Evolutionary conservation across 2,113 vertebrate species (phyloP).

Genomic region (Cervus canadensis): DNA sequence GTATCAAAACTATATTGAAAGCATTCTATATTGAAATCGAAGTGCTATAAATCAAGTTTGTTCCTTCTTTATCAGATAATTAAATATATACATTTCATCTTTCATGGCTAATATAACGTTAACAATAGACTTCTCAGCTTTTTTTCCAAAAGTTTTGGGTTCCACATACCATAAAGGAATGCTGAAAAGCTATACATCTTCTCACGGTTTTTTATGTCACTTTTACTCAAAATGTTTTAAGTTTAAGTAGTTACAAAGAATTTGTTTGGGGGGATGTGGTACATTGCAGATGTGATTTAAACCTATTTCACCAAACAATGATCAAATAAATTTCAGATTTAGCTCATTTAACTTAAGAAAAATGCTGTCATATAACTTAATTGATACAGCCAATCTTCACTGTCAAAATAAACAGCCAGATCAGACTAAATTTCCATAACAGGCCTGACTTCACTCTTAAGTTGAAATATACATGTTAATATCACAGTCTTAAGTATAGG

Average conservation of each 20-base stretch:
- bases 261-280: not conserved
- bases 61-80: not conserved
- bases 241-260: conserved; percentile 27
- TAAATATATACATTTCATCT: not conserved
- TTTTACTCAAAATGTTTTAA: not conserved
- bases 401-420: conserved; percentile 19
- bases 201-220: not conserved
- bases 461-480: not conserved
- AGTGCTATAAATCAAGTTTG: not conserved
- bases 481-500: not conserved
- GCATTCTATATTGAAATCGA: not conserved
- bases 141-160: not conserved
- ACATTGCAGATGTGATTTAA: not conserved
- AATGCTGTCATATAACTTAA: not conserved
- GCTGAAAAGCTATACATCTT: not conserved
- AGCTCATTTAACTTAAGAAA: conserved; percentile 33
- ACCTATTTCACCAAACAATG: not conserved
- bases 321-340: conserved; percentile 21
- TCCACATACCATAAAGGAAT: not conserved
- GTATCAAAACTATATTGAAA: conserved; percentile 2
- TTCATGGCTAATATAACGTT: conserved; percentile 15
- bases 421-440: not conserved
- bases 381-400: not conserved
- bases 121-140: not conserved
- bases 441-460: conserved; percentile 3